Percentiles rank a stretch among this genome's conserved stretches.
Evolutionary conservation across 2,888 invertebrate species (phyloP).

Genomic region (Operophtera brumata): DNA sequence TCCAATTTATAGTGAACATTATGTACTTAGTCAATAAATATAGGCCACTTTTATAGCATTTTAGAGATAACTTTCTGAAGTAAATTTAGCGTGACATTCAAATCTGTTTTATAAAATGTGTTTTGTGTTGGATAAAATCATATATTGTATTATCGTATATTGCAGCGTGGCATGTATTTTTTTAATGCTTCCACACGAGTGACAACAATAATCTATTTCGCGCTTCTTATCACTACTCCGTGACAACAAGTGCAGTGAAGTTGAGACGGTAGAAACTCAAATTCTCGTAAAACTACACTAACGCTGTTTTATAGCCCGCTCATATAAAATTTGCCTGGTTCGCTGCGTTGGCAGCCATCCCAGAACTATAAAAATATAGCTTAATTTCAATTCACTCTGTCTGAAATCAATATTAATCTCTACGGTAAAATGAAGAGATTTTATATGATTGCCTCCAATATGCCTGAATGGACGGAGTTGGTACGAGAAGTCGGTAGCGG

Average conservation of each 20-base stretch:
- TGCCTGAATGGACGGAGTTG: too few species aligned
- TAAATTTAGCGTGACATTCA: too few species aligned
- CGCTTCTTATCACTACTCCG: background rate
- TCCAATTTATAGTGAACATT: too few species aligned
- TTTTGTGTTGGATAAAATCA: too few species aligned
- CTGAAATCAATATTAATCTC: background rate
- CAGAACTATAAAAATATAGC: background rate
- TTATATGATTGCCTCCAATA: background rate
- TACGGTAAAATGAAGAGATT: background rate
- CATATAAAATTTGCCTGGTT: slow-evolving; percentile 16
- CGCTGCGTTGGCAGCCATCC: slow-evolving; percentile 3
- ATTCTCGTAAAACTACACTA: slow-evolving; percentile 22
- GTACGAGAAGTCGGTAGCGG: too few species aligned
- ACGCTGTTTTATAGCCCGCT: slow-evolving; percentile 14
- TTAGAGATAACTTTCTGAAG: too few species aligned
- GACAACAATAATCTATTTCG: background rate
- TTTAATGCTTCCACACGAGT: too few species aligned
- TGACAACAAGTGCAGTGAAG: slow-evolving; percentile 3
- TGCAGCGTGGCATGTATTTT: too few species aligned
- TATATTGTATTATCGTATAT: too few species aligned
- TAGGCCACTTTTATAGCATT: too few species aligned
- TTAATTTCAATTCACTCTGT: slow-evolving; percentile 1
- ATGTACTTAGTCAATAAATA: too few species aligned
- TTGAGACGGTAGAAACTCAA: slow-evolving; percentile 3
- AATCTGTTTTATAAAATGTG: too few species aligned